phyloP scores from a whole-genome alignment of 2,113 vertebrate genomes.

The Accipiter virgatus region DNA sequence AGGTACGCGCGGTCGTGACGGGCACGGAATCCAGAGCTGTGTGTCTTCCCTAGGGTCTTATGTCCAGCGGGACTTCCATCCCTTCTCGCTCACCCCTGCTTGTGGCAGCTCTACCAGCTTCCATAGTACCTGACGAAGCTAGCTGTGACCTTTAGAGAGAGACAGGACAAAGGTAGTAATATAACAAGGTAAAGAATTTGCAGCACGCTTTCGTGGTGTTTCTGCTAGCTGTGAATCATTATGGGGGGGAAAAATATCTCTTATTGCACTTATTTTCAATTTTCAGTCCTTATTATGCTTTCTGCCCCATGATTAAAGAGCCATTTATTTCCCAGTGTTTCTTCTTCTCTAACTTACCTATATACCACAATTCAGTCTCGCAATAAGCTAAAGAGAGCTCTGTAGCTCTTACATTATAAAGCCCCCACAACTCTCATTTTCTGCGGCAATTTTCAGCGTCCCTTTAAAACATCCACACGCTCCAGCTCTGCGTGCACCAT shows the following conservation, averaged over 20 bases:
- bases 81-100: background rate
- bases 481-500: background rate
- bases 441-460: background rate
- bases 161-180: background rate
- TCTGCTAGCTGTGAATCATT: background rate
- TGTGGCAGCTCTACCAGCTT: background rate
- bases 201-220: background rate
- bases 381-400: background rate
- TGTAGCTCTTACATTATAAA: background rate
- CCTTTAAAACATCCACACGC: rapidly evolving
- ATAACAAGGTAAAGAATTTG: background rate
- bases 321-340: background rate
- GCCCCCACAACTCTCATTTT: background rate
- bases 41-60: background rate
- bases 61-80: background rate
- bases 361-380: background rate
- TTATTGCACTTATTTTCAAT: background rate
- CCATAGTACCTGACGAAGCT: background rate
- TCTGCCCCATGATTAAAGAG: background rate
- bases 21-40: background rate
- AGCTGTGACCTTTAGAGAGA: background rate
- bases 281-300: background rate
- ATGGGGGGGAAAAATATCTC: background rate
- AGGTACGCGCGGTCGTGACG: rapidly evolving
- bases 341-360: background rate